Base-by-base conservation (phyloP, 2,113 vertebrate species). In the Notothenia coriiceps region DNA sequence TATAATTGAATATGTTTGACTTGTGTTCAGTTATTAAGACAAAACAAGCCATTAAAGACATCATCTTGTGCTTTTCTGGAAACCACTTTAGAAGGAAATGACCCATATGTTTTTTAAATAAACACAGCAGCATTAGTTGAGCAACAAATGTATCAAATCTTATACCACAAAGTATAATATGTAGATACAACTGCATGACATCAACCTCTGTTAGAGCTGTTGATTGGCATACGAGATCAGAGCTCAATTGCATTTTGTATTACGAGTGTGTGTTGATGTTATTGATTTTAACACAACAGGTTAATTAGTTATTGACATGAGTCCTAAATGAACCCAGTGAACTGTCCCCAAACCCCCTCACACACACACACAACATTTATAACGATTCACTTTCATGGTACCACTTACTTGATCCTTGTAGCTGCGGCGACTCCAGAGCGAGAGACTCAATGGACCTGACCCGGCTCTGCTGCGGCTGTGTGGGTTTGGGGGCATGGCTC, bases 401-500 rank as follows among this genome's bases (percentile, higher is more conserved):
- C 0, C 29, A 81, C 93, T 92, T 82, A 94, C 94, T 76, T 75
- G 75, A 20, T 84, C 86, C 83, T 18, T 90, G 91, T 22, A 92
- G 77, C 52, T 89, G 86, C 0, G 93, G 75, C 14, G 94, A 91
- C 79, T 95, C 95, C 46, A 94, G 82, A 1, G 94, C 91, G 0
- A 96, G 92, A 0, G 94, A 94, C 80, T 96, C 95, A 40, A 91
- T 93, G 62, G 93, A 77, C 52, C 91, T 75, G 73, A 92, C 83
- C 22, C 86, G 85, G 66, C 77, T 87, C 77, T 92, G 93, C 57
- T 90, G 93, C 0, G 72, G 80, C 59, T 84, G 91, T 3, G 70
- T 4, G 2, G 87, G 85, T 13, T 92, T 91, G 18, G 70, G 65
- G 17, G 20, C 66, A 6, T 89, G 88, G 72, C 59, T 59, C 62